These are phyloP conservation scores for Brachionus calyciflorus DNA, from an alignment of 1,140 invertebrate genomes.

Conservation along the genomic window DNA sequence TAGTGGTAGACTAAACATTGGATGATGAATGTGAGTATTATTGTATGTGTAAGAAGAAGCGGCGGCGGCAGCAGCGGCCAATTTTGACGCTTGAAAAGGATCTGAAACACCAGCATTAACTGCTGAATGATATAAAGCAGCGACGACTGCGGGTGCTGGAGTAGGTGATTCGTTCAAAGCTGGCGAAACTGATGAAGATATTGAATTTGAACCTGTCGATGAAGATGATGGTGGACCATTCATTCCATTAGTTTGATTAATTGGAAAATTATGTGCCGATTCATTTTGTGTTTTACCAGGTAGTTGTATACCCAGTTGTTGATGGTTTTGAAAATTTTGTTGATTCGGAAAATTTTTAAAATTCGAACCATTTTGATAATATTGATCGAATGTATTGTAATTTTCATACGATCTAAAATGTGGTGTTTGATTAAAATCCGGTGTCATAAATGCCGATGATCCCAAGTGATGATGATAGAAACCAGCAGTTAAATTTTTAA, in stretches of 20 bases:
- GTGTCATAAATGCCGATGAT: conserved; percentile 17
- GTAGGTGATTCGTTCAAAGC: conserved; percentile 12
- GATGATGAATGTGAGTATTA: conserved; percentile 38
- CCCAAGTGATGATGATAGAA: conserved; percentile 25
- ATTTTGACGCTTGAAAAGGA: conserved; percentile 15
- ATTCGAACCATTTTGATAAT: background rate
- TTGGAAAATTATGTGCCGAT: background rate
- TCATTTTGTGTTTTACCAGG: background rate
- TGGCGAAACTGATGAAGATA: conserved; percentile 22
- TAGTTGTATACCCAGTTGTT: background rate
- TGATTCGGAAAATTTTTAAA: background rate
- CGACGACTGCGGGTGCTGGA: conserved; percentile 7
- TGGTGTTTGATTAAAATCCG: background rate
- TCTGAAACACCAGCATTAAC: conserved; percentile 18
- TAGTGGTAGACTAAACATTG: conserved; percentile 7
- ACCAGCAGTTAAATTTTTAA: conserved; percentile 14
- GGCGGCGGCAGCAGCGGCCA: background rate
- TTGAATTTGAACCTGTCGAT: background rate
- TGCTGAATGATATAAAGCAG: conserved; percentile 42
- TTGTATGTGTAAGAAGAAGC: conserved; percentile 16
- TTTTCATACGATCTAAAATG: conserved; percentile 14
- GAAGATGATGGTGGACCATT: conserved; percentile 39
- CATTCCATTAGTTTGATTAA: background rate
- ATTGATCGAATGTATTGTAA: background rate
- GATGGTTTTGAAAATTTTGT: background rate